Evolutionary conservation across 2,888 invertebrate genomes (phyloP).

Genomic region (Trissonchulus sp.): DNA sequence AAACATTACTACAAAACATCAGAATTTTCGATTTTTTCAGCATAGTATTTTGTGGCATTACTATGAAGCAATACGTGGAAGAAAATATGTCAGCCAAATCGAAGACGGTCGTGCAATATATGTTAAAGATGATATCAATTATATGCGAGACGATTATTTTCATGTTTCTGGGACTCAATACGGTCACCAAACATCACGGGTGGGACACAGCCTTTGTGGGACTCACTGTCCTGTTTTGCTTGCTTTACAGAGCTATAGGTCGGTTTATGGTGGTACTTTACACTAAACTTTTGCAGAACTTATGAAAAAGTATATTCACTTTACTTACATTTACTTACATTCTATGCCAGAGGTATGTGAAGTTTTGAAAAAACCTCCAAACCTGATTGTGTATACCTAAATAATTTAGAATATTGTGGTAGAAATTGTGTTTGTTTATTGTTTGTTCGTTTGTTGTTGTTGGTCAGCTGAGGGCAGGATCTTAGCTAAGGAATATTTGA

Average conservation of each 20-base stretch:
- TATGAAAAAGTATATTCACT: too few relatives aligned
- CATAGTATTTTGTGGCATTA: constrained; percentile 95
- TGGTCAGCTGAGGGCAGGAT: too few relatives aligned
- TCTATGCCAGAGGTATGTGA: too few relatives aligned
- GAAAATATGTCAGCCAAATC: constrained; percentile 95
- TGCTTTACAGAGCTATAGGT: constrained; percentile 84
- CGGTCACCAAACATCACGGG: constrained; percentile 69
- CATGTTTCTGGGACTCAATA: constrained; percentile 97
- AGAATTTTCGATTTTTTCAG: too few relatives aligned
- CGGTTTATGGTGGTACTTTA: constrained; percentile 34
- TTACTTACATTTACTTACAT: too few relatives aligned
- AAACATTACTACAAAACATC: too few relatives aligned
- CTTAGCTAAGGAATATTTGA: too few relatives aligned
- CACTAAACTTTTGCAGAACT: background rate
- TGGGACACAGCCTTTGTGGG: constrained; percentile 95
- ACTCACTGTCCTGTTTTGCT: constrained; percentile 84
- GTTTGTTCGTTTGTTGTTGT: too few relatives aligned
- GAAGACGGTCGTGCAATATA: constrained; percentile 93
- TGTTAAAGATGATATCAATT: constrained; percentile 96
- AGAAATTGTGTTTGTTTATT: too few relatives aligned
- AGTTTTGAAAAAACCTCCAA: too few relatives aligned
- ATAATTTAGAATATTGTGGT: too few relatives aligned
- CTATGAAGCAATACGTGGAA: constrained; percentile 98
- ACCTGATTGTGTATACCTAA: too few relatives aligned
- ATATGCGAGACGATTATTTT: constrained; percentile 97